Conservation (phyloP, 2,888 invertebrate genomes). For the Tetheella fluctuosa region DNA sequence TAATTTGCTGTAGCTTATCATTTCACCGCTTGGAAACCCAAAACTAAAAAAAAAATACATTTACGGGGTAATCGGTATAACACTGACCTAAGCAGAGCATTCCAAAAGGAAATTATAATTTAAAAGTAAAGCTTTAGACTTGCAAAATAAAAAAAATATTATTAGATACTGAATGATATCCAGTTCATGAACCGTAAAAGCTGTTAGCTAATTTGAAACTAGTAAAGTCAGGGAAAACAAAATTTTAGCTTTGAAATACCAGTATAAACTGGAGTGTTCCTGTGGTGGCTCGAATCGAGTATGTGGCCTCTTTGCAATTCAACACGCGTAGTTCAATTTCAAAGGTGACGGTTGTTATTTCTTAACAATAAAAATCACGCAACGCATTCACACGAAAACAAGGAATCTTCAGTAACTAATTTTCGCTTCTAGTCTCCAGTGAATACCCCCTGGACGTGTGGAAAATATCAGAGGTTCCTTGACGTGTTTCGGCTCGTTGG, state of each 20-base stretch:
- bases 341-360: constrained; percentile 77
- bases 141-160: background rate
- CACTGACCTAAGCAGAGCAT: background rate
- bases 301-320: constrained; percentile 66
- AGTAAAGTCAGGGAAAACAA: constrained; percentile 20
- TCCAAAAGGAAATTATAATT: background rate
- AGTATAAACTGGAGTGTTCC: constrained; percentile 32
- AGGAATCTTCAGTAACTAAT: constrained; percentile 82
- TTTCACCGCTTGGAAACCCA: background rate
- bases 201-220: constrained; percentile 34
- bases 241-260: constrained; percentile 21
- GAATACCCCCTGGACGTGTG: constrained; percentile 81
- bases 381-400: constrained; percentile 76
- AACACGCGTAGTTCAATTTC: constrained; percentile 73
- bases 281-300: constrained; percentile 38
- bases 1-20: background rate
- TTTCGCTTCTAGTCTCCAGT: constrained; percentile 79
- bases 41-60: background rate
- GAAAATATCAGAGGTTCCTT: constrained; percentile 78
- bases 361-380: constrained; percentile 82
- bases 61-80: background rate
- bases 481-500: constrained; percentile 72
- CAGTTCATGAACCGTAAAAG: constrained; percentile 21
- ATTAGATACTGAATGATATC: constrained; percentile 11
- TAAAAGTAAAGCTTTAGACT: background rate